Evolutionary conservation across 2,797 vertebrate species (phyloP).

Genomic region (Rallus crepitans): DNA sequence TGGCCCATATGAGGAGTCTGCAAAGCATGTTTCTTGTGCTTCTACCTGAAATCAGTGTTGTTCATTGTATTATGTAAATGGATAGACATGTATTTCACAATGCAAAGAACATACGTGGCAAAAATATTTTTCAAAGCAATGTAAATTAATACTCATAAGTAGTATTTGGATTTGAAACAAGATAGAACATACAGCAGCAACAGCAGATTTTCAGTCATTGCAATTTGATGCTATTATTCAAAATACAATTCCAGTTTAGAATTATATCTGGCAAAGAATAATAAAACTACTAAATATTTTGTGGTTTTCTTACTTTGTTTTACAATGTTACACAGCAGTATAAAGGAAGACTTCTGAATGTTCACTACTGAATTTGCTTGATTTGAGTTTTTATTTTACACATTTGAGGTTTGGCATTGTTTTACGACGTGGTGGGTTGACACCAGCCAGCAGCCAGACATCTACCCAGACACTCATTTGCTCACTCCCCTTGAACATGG

Average conservation of each 20-base stretch:
- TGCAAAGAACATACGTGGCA: neutral
- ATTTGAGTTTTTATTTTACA: neutral
- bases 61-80: neutral
- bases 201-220: neutral
- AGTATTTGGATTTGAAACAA: neutral
- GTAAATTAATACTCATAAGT: neutral
- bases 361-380: neutral
- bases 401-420: neutral
- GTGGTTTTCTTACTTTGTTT: neutral
- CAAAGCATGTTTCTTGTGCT: constrained; percentile 6
- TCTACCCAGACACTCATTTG: neutral
- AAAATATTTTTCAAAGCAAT: neutral
- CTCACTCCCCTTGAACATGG: accelerated
- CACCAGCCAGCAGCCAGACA: neutral
- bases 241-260: neutral
- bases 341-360: neutral
- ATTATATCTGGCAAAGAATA: neutral
- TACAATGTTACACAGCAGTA: neutral
- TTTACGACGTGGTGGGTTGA: neutral
- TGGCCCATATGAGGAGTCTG: constrained; percentile 23
- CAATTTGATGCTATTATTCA: neutral
- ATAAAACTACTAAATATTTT: neutral
- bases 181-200: neutral
- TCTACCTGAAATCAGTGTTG: constrained; percentile 29
- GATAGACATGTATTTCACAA: neutral